phyloP scores from a whole-genome alignment of 30 jellyfish, hydroid and myxozoan species.

The Clytia hemisphaerica region DNA sequence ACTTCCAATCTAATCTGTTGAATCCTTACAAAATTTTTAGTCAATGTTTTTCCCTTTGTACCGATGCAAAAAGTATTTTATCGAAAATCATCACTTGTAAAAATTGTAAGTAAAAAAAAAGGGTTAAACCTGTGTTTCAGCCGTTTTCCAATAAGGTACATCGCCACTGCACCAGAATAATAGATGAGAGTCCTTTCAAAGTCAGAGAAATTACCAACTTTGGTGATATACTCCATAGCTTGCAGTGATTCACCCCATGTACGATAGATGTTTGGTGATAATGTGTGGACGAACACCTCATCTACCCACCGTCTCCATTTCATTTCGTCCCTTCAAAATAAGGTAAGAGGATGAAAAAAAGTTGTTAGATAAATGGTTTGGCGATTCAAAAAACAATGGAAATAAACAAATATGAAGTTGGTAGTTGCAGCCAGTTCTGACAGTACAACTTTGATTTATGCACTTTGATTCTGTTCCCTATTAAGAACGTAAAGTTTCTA shows the following conservation, averaged over 20 bases:
- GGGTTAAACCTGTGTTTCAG: slow-evolving; percentile 52
- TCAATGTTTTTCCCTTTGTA: neutral
- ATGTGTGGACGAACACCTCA: slow-evolving; percentile 65
- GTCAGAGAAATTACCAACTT: slow-evolving; percentile 80
- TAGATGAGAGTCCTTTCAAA: slow-evolving; percentile 55
- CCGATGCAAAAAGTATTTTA: neutral
- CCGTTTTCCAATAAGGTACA: slow-evolving; percentile 75
- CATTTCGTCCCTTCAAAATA: slow-evolving; percentile 59
- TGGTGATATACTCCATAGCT: slow-evolving; percentile 80
- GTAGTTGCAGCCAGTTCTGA: too few species aligned
- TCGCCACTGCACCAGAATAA: slow-evolving; percentile 86
- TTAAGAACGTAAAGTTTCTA: neutral
- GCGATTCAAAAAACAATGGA: too few species aligned
- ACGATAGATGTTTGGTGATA: slow-evolving; percentile 94
- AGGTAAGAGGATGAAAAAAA: neutral
- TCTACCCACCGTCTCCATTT: slow-evolving; percentile 98
- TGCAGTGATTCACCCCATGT: slow-evolving; percentile 76
- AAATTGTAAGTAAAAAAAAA: neutral
- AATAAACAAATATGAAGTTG: too few species aligned
- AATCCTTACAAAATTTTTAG: too few species aligned
- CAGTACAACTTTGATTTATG: too few species aligned
- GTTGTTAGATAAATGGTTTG: too few species aligned
- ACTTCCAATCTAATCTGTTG: too few species aligned
- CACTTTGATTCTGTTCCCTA: neutral
- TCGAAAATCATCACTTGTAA: neutral